Percentiles rank a stretch among this genome's conserved stretches.
phyloP scores from a whole-genome alignment of 2,888 invertebrate species.

The Caenorhabditis panamensis region DNA sequence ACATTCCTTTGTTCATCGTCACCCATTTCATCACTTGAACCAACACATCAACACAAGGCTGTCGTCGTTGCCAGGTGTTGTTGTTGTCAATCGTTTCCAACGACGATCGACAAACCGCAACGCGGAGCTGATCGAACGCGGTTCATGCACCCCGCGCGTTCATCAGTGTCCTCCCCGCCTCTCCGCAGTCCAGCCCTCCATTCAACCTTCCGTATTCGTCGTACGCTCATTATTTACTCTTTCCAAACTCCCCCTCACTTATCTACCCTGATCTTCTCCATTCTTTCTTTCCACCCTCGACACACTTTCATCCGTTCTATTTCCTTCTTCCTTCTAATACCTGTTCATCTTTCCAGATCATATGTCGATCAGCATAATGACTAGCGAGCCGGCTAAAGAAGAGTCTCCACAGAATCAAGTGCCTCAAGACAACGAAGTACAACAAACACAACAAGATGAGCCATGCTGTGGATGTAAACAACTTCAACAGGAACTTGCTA shows the following conservation, averaged over 20 bases:
- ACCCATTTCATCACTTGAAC: constrained; percentile 1
- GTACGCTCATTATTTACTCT: constrained; percentile 11
- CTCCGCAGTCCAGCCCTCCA: neutral
- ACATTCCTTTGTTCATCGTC: constrained; percentile 44
- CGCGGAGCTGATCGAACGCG: too few relatives aligned
- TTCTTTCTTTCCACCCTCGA: neutral
- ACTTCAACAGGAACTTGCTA: constrained; percentile 24
- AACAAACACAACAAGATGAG: neutral
- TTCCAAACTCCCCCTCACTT: constrained; percentile 6
- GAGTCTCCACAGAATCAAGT: neutral
- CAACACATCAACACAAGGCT: neutral
- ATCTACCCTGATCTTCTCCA: constrained; percentile 1
- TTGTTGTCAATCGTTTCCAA: too few relatives aligned
- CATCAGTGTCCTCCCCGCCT: constrained; percentile 12
- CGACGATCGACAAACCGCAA: too few relatives aligned
- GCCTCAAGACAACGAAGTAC: neutral
- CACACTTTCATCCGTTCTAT: neutral
- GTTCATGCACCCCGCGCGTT: too few relatives aligned
- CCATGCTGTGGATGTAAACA: constrained; percentile 19
- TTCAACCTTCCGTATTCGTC: constrained; percentile 13
- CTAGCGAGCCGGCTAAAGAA: neutral
- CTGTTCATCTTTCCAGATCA: constrained; percentile 5
- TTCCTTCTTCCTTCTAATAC: neutral
- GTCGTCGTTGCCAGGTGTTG: neutral
- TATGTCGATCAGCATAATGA: constrained; percentile 41